phyloP scores from a whole-genome alignment of 1,140 invertebrate species.

The Micrasema longulum region DNA sequence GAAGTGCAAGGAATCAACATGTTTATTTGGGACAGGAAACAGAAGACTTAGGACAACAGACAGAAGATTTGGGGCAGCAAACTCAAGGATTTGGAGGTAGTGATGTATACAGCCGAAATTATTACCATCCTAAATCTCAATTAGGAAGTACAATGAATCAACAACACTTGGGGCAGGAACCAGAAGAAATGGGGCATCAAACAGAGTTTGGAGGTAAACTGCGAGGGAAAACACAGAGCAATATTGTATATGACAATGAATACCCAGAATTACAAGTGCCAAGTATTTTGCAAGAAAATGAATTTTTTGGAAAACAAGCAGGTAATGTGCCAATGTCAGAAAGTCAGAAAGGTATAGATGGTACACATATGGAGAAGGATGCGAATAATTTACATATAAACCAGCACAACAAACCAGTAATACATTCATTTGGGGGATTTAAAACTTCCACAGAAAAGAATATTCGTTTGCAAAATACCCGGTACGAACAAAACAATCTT shows the following conservation, averaged over 20 bases:
- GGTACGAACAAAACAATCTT: conserved; percentile 4
- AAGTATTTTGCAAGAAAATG: conserved; percentile 26
- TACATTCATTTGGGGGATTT: neutral
- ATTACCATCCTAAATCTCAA: conserved; percentile 25
- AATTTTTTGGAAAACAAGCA: conserved; percentile 14
- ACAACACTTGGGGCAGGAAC: conserved; percentile 21
- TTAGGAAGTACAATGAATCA: conserved; percentile 28
- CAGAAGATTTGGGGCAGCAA: conserved; percentile 34
- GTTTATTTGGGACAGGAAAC: conserved; percentile 30
- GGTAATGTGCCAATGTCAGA: neutral
- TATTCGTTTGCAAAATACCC: conserved; percentile 4
- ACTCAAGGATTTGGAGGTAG: conserved; percentile 40
- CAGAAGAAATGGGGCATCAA: conserved; percentile 42
- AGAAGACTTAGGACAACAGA: conserved; percentile 37
- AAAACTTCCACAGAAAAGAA: conserved; percentile 14
- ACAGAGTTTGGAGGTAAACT: conserved; percentile 1
- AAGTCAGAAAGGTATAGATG: neutral
- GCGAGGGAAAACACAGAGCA: conserved; percentile 21
- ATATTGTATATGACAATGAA: conserved; percentile 24
- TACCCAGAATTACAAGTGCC: conserved; percentile 12
- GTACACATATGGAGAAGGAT: neutral
- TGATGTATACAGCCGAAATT: conserved; percentile 7
- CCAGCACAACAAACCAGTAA: neutral
- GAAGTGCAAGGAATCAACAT: conserved; percentile 11
- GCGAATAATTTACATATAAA: neutral